Base-by-base conservation (phyloP, 2,113 vertebrate species). In the Lampris incognitus region DNA sequence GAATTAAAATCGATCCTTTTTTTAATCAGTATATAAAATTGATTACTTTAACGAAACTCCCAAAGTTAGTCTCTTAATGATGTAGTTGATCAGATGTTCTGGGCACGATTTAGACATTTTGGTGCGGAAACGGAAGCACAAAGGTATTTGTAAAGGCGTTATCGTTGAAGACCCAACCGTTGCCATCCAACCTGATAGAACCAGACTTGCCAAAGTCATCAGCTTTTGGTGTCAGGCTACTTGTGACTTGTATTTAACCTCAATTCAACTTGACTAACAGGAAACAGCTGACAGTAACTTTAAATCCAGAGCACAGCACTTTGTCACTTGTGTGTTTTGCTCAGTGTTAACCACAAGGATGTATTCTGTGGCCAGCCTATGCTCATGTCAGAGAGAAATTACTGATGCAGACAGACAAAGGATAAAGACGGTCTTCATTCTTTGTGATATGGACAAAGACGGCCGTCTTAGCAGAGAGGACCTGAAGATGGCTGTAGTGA, bases 381-480 rank as follows among this genome's bases (percentile, higher is more conserved):
- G 41, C 41, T 2, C 41, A n/a, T 13, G 36, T 13, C 49, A 5
- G 36, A 40, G 7, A 59, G n/a, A 56, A 38, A 38, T 59, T 44
- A n/a, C 56, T 48, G 57, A 71, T 44, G 13, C 51, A 3, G 62
- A 65, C 6, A 66, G 62, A 36, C 48, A 50, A 11, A 66, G 54
- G 52, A 55, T 57, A 1, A 24, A 46, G 9, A 57, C 50, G 41
- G 61, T 74, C 65, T 96, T 95, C 87, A 69, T 89, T 72, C 81
- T 0, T 0, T 94, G 87, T 56, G 93, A 91, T 77, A 80, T 89
- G 84, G 89, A 81, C n/a, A 86, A 86, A 13, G 93, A 94, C 79
- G 88, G 89, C n/a, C 92, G 39, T 55, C 77, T 95, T 59, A 94
- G 72, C 85, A 87, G 94, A 88, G 92, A 95, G 63, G 92, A 95